Conservation (phyloP, 2,888 invertebrate genomes). For the Drosophila flavopinicola region DNA sequence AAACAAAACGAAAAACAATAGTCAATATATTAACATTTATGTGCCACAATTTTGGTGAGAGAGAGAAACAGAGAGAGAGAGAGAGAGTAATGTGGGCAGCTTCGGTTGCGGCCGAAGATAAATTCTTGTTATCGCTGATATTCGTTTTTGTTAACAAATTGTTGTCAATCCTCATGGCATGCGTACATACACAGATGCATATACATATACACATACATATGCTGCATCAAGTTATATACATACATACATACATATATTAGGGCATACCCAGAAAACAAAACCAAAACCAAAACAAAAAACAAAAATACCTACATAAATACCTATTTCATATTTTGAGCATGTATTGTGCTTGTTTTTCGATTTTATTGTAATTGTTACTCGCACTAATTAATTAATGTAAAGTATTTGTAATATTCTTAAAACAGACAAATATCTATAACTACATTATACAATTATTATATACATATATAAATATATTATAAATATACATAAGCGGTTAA, state of each 20-base stretch:
- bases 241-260: slow-evolving; percentile 29
- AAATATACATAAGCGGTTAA: slow-evolving; percentile 42
- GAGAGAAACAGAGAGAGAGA: too few relatives aligned
- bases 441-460: slow-evolving; percentile 55
- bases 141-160: slow-evolving; percentile 40
- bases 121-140: slow-evolving; percentile 61
- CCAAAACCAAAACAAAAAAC: slow-evolving; percentile 1
- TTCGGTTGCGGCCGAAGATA: slow-evolving; percentile 47
- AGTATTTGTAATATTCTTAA: slow-evolving; percentile 59
- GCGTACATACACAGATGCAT: slow-evolving; percentile 28
- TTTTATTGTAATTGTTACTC: slow-evolving; percentile 75
- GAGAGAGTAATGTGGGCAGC: slow-evolving; percentile 30
- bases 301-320: slow-evolving; percentile 13
- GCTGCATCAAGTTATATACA: slow-evolving; percentile 30
- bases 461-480: slow-evolving; percentile 29
- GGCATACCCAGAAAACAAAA: slow-evolving; percentile 41
- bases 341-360: slow-evolving; percentile 68
- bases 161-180: slow-evolving; percentile 41
- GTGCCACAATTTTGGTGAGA: slow-evolving; percentile 48
- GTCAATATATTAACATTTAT: slow-evolving; percentile 49
- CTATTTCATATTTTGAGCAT: slow-evolving; percentile 61
- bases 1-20: slow-evolving; percentile 42
- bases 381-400: slow-evolving; percentile 73
- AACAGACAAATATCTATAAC: slow-evolving; percentile 54
- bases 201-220: slow-evolving; percentile 26